Evolutionary conservation across 2,113 vertebrate genomes (phyloP).

Genomic region (Hippopotamus amphibius): DNA sequence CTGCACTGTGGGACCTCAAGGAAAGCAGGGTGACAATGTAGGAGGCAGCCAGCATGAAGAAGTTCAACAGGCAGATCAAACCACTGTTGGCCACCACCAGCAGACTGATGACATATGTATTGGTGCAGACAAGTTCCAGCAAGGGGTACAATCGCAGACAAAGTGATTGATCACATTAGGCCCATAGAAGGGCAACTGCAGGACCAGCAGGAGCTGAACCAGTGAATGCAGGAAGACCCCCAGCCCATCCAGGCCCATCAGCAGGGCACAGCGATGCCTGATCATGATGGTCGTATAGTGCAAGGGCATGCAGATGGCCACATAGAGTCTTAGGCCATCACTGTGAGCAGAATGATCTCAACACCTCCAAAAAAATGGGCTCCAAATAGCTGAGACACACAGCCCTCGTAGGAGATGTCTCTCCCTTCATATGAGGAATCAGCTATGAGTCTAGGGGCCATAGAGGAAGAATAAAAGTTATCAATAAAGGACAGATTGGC

Average conservation of each 20-base stretch:
- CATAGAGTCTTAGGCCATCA: slow-evolving; percentile 62
- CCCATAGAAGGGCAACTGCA: slow-evolving; percentile 69
- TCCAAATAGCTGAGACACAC: slow-evolving; percentile 65
- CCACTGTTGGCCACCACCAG: slow-evolving; percentile 74
- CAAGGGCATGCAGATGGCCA: slow-evolving; percentile 71
- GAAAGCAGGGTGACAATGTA: slow-evolving; percentile 57
- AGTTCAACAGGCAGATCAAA: slow-evolving; percentile 68
- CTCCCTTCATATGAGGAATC: slow-evolving; percentile 58
- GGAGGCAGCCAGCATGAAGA: slow-evolving; percentile 71
- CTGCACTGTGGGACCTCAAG: slow-evolving; percentile 40
- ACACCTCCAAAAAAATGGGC: slow-evolving; percentile 51
- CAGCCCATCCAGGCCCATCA: slow-evolving; percentile 62
- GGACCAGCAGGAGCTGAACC: slow-evolving; percentile 59
- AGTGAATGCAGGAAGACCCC: slow-evolving; percentile 63
- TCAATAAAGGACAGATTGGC: slow-evolving; percentile 69
- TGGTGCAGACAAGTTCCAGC: slow-evolving; percentile 60
- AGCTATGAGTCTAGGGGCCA: slow-evolving; percentile 67
- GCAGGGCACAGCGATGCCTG: slow-evolving; percentile 31
- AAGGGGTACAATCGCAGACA: slow-evolving; percentile 77
- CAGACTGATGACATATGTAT: slow-evolving; percentile 37
- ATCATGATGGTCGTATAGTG: slow-evolving; percentile 14
- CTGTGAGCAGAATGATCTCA: slow-evolving; percentile 54
- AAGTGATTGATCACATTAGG: slow-evolving; percentile 67
- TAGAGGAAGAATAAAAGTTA: slow-evolving; percentile 65
- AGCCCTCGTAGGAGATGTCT: slow-evolving; percentile 48